Evolutionary conservation across 2,797 vertebrate species (phyloP).

Genomic region (Sphenopsis melanotis): DNA sequence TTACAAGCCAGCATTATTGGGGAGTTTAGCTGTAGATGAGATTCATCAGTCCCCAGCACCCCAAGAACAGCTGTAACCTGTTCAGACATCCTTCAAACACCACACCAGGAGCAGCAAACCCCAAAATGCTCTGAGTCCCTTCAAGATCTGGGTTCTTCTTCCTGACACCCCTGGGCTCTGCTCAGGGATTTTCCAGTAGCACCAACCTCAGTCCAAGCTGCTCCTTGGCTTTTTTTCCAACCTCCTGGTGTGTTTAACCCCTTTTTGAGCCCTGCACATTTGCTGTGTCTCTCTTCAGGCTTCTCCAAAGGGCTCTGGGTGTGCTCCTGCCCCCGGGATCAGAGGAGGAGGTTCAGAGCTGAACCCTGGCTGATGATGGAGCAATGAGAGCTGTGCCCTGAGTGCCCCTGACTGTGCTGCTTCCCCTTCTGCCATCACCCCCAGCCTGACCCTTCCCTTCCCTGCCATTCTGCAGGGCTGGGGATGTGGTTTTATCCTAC

Average conservation of each 20-base stretch:
- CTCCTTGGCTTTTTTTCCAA: background rate
- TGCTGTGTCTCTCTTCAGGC: background rate
- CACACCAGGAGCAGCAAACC: background rate
- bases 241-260: background rate
- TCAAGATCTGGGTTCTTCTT: accelerated
- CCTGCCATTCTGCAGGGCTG: accelerated
- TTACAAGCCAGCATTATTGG: background rate
- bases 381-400: background rate
- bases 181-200: background rate
- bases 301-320: background rate
- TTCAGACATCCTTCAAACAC: background rate
- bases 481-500: background rate
- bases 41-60: accelerated
- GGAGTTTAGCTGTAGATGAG: background rate
- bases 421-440: background rate
- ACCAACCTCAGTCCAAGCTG: background rate
- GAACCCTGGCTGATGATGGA: background rate
- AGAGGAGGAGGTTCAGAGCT: background rate
- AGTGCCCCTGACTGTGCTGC: background rate
- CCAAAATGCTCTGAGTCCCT: accelerated
- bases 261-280: background rate
- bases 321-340: background rate
- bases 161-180: background rate
- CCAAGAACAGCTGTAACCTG: background rate
- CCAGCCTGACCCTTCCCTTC: background rate